Evolutionary conservation across 2,797 vertebrate genomes (phyloP).

Genomic region (Austrolebias charrua): DNA sequence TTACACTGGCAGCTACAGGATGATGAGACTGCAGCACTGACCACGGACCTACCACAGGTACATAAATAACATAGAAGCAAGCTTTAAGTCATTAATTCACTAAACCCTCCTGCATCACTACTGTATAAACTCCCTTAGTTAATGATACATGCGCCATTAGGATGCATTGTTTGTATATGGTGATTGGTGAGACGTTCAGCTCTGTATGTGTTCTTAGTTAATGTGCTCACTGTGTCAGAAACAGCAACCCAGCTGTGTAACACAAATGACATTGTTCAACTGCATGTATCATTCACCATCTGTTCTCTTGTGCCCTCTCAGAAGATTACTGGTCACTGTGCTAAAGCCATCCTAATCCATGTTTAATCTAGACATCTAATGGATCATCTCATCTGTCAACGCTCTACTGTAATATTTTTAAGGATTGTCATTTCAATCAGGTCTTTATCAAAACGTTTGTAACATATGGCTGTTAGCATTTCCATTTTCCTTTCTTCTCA

Average conservation of each 20-base stretch:
- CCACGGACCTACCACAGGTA: no score
- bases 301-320: constrained; percentile 50
- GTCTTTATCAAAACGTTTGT: no score
- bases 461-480: no score
- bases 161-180: not conserved
- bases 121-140: no score
- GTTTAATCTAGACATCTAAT: constrained; percentile 69
- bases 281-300: constrained; percentile 58
- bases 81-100: no score
- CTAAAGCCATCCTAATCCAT: constrained; percentile 66
- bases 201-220: not conserved
- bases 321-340: constrained; percentile 72
- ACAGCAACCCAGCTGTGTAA: constrained; percentile 28
- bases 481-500: no score
- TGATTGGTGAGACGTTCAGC: not conserved
- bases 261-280: constrained; percentile 30
- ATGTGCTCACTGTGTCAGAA: constrained; percentile 22
- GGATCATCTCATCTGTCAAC: constrained; percentile 46
- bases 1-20: no score
- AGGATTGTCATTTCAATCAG: not conserved
- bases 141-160: no score
- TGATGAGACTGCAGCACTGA: no score
- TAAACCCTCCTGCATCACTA: no score
- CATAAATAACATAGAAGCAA: no score
- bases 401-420: constrained; percentile 18